Evolutionary conservation across 2,113 vertebrate species (phyloP), one percentile per base, ranked within the genome.

Genomic region (Hydropotes inermis): DNA sequence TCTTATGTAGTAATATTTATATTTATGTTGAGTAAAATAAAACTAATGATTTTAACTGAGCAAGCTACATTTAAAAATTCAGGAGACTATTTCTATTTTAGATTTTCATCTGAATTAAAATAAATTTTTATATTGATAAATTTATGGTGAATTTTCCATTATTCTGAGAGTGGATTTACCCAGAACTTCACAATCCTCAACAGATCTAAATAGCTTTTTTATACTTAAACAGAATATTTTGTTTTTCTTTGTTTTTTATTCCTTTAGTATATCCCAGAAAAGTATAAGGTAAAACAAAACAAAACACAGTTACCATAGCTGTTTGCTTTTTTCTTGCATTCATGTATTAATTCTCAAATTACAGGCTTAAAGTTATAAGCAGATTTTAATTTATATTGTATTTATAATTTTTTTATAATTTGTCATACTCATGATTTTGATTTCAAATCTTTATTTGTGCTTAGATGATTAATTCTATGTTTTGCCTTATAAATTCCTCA

Each of bases 321-420:
- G 7, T 55, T 67, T 87, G 21, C 4, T 95, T 90, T 79, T 89
- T 23, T 82, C 27, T 91, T 85, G 58, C 76, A 45, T 21, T 70
- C 12, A n/a, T 15, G 23, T 87, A 67, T 83, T 91, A 47, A 86
- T 83, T 95, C 86, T 94, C 47, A 94, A 87, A 92, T 76, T 87
- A n/a, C 6, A 95, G 14, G 55, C 11, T 74, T 74, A 70, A 5
- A 89, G 61, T 76, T 90, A 92, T 12, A 95, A 81, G 9, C 5
- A 89, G n/a, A 1, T 47, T 95, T 97, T 86, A 95, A 91, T 93
- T 57, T 89, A 57, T 61, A 55, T 11, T 93, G 36, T 86, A 67
- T 58, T 91, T 1, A 52, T 83, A 82, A 89, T 27, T 86, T 70
- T 23, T 67, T 86, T 81, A 6, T 67, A 60, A 58, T 54, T 70